Base-by-base conservation (phyloP, 2,797 vertebrate species). In the Oryzias sinensis region DNA sequence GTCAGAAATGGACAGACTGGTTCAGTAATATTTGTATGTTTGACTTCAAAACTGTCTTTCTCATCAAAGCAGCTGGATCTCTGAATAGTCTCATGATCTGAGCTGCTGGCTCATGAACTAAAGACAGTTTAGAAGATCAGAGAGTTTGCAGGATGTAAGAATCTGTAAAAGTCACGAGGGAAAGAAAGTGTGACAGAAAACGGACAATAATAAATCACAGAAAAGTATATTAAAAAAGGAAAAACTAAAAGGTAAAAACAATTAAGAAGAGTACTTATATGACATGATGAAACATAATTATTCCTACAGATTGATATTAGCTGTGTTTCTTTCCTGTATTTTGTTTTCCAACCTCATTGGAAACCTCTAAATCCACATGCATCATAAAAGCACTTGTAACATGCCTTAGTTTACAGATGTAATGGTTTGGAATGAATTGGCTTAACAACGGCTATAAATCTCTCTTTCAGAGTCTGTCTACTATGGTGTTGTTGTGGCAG, bases 401-500 rank as follows among this genome's bases (percentile, higher is more conserved):
- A 68, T 1, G 43, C 54, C 67, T 60, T 56, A 63, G 69, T 76
- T 87, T 63, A 37, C 64, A 75, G 54, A 70, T 67, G 64, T 85
- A 88, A 88, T 86, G 85, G 74, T 24, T 71, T 54, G 59, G 64
- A 87, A 87, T 83, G 62, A 88, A 85, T 80, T 63, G 72, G 57
- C 37, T 47, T 77, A 78, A 86, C 68, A 77, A 78, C 50, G 64
- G 56, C 51, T 63, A 68, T 84, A 82, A 77, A 87, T 79, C 63
- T 62, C 56, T 65, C 49, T 48, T 59, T 45, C 59, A 55, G 77
- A 70, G 73, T 62, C 57, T 54, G 69, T 59, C 62, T 45, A 27
- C 44, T 68, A 65, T 61, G 45, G 11, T 55, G 52, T 48, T 55
- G 46, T 53, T 55, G 46, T 50, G 79, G 59, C 71, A 53, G 57